Percentiles rank a stretch among this genome's conserved stretches.
Conservation (phyloP, 2,797 vertebrate genomes). For the Phyllotis vaccarum region DNA sequence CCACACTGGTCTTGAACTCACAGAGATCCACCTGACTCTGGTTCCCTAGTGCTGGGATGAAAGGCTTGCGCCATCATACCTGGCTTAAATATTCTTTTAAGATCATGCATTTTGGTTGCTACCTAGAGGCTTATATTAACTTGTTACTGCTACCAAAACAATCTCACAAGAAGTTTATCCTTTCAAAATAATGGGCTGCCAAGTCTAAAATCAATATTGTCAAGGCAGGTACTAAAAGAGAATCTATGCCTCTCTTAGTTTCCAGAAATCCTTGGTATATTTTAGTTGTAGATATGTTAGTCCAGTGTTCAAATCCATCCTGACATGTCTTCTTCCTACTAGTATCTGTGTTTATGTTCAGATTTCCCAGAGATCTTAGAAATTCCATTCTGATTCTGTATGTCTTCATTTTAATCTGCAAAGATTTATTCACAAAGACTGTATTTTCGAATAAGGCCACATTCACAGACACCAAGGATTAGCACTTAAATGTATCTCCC, state of each 20-base stretch:
- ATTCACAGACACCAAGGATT: neutral
- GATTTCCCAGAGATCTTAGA: neutral
- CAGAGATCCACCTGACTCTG: too few species aligned
- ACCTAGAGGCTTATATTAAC: neutral
- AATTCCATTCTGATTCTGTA: neutral
- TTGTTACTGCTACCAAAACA: neutral
- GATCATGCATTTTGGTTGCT: slow-evolving; percentile 29
- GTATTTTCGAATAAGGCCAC: slow-evolving; percentile 5
- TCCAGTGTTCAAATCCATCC: neutral
- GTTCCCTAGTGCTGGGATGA: too few species aligned
- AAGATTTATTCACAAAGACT: neutral
- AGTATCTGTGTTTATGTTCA: neutral
- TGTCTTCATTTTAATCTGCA: neutral
- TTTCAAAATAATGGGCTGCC: neutral
- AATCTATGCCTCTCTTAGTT: neutral
- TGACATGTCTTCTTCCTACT: neutral
- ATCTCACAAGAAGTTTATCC: neutral
- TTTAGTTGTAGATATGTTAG: neutral
- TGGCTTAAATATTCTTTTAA: slow-evolving; percentile 19
- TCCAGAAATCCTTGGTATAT: neutral
- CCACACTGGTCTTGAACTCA: too few species aligned
- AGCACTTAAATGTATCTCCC: neutral
- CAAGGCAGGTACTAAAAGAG: neutral
- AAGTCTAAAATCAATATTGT: neutral
- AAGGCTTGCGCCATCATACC: too few species aligned